Conservation (phyloP, 2,797 vertebrate species). For the Eulemur mongoz region DNA sequence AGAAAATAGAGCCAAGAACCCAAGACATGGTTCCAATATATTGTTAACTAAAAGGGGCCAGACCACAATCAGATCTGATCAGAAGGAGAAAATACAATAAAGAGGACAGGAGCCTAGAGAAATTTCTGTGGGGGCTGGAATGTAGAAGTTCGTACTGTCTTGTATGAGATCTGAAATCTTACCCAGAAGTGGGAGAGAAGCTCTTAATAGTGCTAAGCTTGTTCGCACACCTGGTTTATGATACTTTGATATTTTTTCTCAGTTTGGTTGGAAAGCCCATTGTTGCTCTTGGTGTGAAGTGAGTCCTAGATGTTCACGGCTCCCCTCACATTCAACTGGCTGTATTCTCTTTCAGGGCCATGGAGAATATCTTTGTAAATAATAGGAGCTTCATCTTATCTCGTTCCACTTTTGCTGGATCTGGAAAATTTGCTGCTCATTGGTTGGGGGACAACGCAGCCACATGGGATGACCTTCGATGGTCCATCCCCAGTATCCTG, state of each 20-base stretch:
- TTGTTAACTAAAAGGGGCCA: neutral
- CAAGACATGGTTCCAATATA: neutral
- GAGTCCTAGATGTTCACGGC: neutral
- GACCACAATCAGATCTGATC: neutral
- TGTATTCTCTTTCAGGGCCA: conserved; percentile 86
- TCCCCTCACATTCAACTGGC: neutral
- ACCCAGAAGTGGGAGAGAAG: neutral
- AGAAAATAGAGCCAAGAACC: neutral
- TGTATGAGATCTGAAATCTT: neutral
- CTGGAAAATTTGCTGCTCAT: conserved; percentile 93
- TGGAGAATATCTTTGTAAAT: conserved; percentile 84
- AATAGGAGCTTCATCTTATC: conserved; percentile 92
- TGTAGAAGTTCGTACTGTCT: neutral
- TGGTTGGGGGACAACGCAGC: conserved; percentile 98
- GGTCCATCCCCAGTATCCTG: conserved; percentile 95
- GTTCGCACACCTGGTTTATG: neutral
- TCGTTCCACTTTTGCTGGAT: conserved; percentile 95
- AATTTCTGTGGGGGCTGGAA: neutral
- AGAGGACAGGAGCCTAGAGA: neutral
- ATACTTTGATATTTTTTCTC: neutral
- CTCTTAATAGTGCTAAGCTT: neutral
- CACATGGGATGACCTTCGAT: conserved; percentile 95
- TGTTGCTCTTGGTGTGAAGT: neutral
- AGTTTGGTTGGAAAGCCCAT: neutral
- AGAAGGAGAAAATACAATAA: neutral